Evolutionary conservation across 2,888 invertebrate species (phyloP).

Genomic region (Lepas anatifera): DNA sequence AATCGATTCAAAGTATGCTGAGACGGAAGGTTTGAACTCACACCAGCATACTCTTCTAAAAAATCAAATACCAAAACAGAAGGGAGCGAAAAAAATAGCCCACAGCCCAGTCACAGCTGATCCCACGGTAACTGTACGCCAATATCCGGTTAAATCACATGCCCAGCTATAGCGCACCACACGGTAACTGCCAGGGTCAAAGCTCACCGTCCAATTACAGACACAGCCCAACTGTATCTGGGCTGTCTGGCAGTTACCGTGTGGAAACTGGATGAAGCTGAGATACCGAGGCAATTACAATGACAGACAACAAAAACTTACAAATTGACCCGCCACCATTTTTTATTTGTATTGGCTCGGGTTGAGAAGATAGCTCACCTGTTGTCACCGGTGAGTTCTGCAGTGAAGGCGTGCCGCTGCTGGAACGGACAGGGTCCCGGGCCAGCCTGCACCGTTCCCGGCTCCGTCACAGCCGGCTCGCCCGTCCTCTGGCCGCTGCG

Average conservation of each 20-base stretch:
- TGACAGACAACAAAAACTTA: background rate
- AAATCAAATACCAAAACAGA: too few relatives aligned
- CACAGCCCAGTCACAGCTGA: too few relatives aligned
- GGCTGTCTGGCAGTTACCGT: background rate
- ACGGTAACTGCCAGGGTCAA: background rate
- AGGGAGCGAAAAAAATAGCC: too few relatives aligned
- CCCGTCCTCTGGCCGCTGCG: conserved; percentile 38
- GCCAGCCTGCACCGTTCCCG: conserved; percentile 52
- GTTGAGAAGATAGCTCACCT: conserved; percentile 14
- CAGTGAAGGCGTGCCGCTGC: conserved; percentile 57
- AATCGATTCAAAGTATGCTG: too few relatives aligned
- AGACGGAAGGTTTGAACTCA: too few relatives aligned
- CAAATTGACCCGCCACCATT: background rate
- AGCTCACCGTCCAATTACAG: background rate
- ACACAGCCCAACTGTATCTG: background rate
- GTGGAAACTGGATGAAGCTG: background rate
- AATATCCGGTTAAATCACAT: too few relatives aligned
- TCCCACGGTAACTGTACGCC: too few relatives aligned
- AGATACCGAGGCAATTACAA: background rate
- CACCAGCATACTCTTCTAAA: too few relatives aligned
- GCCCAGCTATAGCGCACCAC: too few relatives aligned
- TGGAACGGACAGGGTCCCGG: conserved; percentile 74
- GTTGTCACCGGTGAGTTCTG: conserved; percentile 9
- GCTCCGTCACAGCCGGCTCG: conserved; percentile 46
- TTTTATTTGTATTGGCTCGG: background rate